phyloP scores from a whole-genome alignment of 1,140 invertebrate species.

The Tetragnatha versicolor region DNA sequence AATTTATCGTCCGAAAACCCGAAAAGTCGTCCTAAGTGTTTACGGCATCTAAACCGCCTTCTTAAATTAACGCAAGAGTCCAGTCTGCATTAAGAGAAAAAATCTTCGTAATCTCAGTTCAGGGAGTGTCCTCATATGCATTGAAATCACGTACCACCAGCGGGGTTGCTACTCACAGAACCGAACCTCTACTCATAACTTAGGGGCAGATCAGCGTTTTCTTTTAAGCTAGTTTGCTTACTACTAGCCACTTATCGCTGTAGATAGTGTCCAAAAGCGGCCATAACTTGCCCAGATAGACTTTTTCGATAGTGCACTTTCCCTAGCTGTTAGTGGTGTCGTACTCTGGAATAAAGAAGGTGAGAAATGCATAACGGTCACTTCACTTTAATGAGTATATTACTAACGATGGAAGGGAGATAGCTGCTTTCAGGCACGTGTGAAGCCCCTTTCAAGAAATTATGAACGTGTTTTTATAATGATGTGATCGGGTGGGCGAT shows the following conservation, averaged over 20 bases:
- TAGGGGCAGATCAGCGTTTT: background rate
- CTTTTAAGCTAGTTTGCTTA: background rate
- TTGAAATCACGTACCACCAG: conserved; percentile 39
- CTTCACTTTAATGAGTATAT: background rate
- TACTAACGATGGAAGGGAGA: background rate
- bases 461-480: too few species aligned
- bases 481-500: too few species aligned
- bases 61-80: background rate
- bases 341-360: conserved; percentile 6
- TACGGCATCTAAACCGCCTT: background rate
- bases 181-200: conserved; percentile 23
- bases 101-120: background rate
- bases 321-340: conserved; percentile 15
- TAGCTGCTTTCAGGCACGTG: background rate
- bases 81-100: conserved; percentile 7
- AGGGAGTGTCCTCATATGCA: conserved; percentile 45
- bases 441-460: too few species aligned
- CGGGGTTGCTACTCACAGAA: conserved; percentile 27
- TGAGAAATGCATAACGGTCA: conserved; percentile 4
- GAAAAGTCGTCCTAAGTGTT: background rate
- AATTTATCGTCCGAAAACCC: background rate
- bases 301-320: conserved; percentile 47
- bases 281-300: conserved; percentile 40
- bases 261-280: conserved; percentile 50
- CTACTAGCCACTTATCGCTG: conserved; percentile 32